A percentile compares a stretch with the other conserved stretches of the same genome.
These are phyloP conservation scores for Heterodera schachtii DNA, from an alignment of 1,140 invertebrate species.

Conservation along the genomic window DNA sequence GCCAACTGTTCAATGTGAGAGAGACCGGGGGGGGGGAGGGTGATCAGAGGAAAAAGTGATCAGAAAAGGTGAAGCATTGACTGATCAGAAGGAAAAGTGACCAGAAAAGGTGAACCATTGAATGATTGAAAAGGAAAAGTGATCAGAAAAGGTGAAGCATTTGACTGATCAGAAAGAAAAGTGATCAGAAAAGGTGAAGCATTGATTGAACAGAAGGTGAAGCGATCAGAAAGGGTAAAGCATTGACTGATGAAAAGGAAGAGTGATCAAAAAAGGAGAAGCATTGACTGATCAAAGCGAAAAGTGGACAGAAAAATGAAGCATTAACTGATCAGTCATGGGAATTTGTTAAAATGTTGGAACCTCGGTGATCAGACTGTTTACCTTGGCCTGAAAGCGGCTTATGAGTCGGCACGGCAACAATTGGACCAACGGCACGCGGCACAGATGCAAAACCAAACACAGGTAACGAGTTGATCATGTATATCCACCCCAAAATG, in stretches of 20 bases:
- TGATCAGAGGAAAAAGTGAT: neutral
- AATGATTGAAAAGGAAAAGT: neutral
- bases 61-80: neutral
- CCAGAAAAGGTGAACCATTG: neutral
- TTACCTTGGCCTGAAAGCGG: neutral
- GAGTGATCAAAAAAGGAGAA: too few relatives aligned
- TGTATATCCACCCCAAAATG: too few relatives aligned
- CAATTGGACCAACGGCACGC: constrained; percentile 14
- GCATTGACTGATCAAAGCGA: too few relatives aligned
- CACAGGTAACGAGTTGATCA: neutral
- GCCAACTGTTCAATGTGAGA: neutral
- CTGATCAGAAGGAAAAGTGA: neutral
- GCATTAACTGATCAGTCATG: too few relatives aligned
- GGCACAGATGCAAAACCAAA: constrained; percentile 4
- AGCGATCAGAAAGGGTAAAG: too few relatives aligned
- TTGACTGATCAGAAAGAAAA: too few relatives aligned
- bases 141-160: too few relatives aligned
- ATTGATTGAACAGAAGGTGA: too few relatives aligned
- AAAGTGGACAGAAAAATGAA: too few relatives aligned
- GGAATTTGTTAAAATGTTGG: too few relatives aligned
- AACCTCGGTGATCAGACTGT: neutral
- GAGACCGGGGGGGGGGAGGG: neutral
- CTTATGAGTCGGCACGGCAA: neutral
- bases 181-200: too few relatives aligned
- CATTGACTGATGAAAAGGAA: too few relatives aligned